These are phyloP conservation scores for Bovichtus diacanthus DNA, from an alignment of 2,797 vertebrate species.

Conservation along the genomic window DNA sequence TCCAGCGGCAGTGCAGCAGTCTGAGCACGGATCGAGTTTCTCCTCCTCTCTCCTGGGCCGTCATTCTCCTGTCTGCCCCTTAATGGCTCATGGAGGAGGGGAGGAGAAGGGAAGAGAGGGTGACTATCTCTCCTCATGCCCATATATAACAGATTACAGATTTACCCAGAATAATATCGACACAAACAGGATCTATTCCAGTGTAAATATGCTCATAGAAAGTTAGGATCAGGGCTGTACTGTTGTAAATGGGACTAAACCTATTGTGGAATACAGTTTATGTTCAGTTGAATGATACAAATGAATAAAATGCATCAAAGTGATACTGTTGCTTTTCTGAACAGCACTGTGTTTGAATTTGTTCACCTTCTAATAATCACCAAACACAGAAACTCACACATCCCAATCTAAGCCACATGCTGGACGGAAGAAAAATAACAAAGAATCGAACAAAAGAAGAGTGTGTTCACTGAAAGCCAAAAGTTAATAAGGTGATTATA, in stretches of 20 bases:
- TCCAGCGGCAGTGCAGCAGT: conserved; percentile 83
- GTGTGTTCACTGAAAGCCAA: background rate
- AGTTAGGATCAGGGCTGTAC: conserved; percentile 6
- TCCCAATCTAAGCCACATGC: background rate
- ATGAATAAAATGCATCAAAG: background rate
- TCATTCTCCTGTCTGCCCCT: conserved; percentile 81
- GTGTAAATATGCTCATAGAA: conserved; percentile 20
- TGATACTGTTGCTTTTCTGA: background rate
- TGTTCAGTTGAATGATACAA: conserved; percentile 1
- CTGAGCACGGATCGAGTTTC: conserved; percentile 83
- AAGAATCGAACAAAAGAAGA: conserved; percentile 5
- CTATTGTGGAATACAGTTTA: background rate
- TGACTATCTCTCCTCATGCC: conserved; percentile 57
- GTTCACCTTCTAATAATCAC: background rate
- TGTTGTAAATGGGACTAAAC: conserved; percentile 3
- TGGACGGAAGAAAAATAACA: background rate
- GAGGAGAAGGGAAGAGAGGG: conserved; percentile 55
- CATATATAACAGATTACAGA: conserved; percentile 35
- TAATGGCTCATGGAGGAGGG: conserved; percentile 82
- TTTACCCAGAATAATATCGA: background rate
- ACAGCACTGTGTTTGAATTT: background rate
- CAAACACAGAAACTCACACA: background rate
- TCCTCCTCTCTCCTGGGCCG: conserved; percentile 81
- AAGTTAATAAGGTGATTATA: background rate
- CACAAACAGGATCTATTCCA: background rate